Evolutionary conservation across 2,888 invertebrate genomes (phyloP), one percentile per base, ranked within the genome.

Genomic region (Oscheius sp.): DNA sequence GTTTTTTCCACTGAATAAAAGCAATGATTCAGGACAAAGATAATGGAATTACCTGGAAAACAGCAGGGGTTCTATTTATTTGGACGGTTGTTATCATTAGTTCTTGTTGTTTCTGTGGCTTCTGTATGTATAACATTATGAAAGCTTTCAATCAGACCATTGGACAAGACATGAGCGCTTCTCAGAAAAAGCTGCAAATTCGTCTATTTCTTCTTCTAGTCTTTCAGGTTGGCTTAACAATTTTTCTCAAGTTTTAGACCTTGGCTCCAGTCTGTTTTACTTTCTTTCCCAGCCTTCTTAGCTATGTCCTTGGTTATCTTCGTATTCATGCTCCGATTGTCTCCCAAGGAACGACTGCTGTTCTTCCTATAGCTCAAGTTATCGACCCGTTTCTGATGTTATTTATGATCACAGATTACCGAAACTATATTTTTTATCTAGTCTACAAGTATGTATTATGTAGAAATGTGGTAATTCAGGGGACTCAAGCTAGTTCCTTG

Each of bases 301-400:
- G 47, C 47, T 47, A 47, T 12, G 22, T 47, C 12, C 22, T 47
- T 5, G 47, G 47, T 2, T 47, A 47, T 24, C 47, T 47, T 47
- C 47, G 47, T 26, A 20, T 20, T 22, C 47, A 47, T 24, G 6
- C 47, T n/a, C 22, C 47, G 5, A 47, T 47, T 3, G 22, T 47
- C 24, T 47, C 47, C 2, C 47, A 47, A 47, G 47, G 47, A 20
- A 47, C 47, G 2, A 47, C 47, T 22, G 47, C 47, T 5, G 24
- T 47, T 47, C 47, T 47, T 17, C 47, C 47, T 20, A 47, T 47
- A 2, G 47, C 47, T 5, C 47, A 47, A 47, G 47, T 47, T 5
- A 24, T 47, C 2, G 47, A 47, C 24, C 47, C 47, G 12, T 47
- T 47, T 20, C 22, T 47, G 22, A 47, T 47, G 4, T 47, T 47